Base-by-base conservation (phyloP, 2,113 vertebrate genomes). In the Urocitellus parryii region DNA sequence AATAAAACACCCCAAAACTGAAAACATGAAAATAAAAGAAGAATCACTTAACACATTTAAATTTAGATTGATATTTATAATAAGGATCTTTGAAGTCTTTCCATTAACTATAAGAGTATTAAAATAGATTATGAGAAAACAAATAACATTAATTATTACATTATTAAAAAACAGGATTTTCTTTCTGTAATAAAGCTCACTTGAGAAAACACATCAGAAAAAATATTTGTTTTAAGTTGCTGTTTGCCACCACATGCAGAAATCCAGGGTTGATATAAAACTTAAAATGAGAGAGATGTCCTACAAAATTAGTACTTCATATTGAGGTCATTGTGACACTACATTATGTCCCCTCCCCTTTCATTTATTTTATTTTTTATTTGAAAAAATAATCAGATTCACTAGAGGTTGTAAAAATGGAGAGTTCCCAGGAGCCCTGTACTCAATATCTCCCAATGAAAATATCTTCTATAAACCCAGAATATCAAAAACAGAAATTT, bases 111-210 rank as follows among this genome's bases (percentile, higher is more conserved):
- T 37, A 86, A 88, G 16, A 88, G 2, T 73, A 77, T 82, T 51
- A 76, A 61, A 72, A 58, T 2, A 29, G 25, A 95, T 51, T 29
- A 6, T 22, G 8, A 53, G 20, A 82, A 17, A 58, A 17, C 51
- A 77, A 92, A 84, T 2, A 95, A 70, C 53, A 63, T 56, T 65
- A 74, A 61, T 56, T 24, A 51, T 81, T 94, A 8, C 45, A 81
- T 74, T 67, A 56, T 10, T 22, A 37, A 61, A 63, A 27, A 63
- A 2, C 9, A 70, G 27, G 5, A 58, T 63, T n/a, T 67, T 0
- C n/a, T 76, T 48, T 58, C 51, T 58, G 22, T 84, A 92, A 91
- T 70, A 81, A 95, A 95, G 77, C 0, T 61, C 22, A 70, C 29
- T 68, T 91, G 8, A 14, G 45, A 8, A 48, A 79, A 68, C 25